Evolutionary conservation across 2,113 vertebrate genomes (phyloP).

Genomic region (human (Homo sapiens)): GRCh38 chr1:32362001-32362500

Average conservation of each 20-base stretch:
- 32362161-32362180: neutral
- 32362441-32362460: conserved; percentile 1
- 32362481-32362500: conserved; percentile 80
- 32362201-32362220: neutral
- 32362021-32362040: conserved; percentile 70
- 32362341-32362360: neutral
- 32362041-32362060: conserved; percentile 73
- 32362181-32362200: neutral
- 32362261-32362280: neutral
- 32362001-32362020: conserved; percentile 66
- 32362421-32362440: neutral
- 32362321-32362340: neutral
- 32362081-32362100: conserved; percentile 72
- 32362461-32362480: conserved; percentile 71
- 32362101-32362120: conserved; percentile 59
- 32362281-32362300: neutral
- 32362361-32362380: neutral
- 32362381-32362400: neutral
- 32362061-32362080: neutral
- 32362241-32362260: neutral
- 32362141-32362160: neutral
- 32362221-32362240: neutral
- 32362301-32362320: neutral
- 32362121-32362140: conserved; percentile 65
- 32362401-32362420: neutral